A percentile compares a stretch with the other conserved stretches of the same genome.
These are phyloP conservation scores for Drosophila infuscata DNA, from an alignment of 2,888 invertebrate species.

Conservation along the genomic window DNA sequence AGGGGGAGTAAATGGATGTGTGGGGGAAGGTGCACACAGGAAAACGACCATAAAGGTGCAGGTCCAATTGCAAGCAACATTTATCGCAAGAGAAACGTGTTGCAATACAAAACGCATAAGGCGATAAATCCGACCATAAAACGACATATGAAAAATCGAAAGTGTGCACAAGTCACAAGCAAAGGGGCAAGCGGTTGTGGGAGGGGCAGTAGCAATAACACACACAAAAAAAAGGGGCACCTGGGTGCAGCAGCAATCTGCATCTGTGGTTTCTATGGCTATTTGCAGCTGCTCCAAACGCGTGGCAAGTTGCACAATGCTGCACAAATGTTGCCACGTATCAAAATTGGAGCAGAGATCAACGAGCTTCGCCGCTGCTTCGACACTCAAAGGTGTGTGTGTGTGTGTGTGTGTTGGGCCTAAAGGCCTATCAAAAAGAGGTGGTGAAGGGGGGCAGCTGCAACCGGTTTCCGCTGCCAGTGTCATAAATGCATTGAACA, in stretches of 20 bases:
- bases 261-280: constrained; percentile 32
- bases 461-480: constrained; percentile 66
- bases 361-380: constrained; percentile 62
- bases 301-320: constrained; percentile 69
- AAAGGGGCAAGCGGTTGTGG: neutral
- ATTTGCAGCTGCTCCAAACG: constrained; percentile 41
- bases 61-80: constrained; percentile 68
- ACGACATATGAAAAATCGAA: constrained; percentile 71
- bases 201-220: constrained; percentile 15
- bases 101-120: constrained; percentile 51
- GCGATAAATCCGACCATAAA: constrained; percentile 51
- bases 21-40: constrained; percentile 6
- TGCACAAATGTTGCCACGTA: constrained; percentile 32
- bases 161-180: constrained; percentile 53
- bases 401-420: constrained; percentile 13
- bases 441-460: constrained; percentile 35
- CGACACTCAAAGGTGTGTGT: constrained; percentile 27
- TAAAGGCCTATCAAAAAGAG: constrained; percentile 11
- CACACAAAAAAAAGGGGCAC: constrained; percentile 14
- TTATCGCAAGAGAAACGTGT: constrained; percentile 48
- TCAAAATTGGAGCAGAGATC: constrained; percentile 73
- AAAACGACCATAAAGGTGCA: constrained; percentile 65
- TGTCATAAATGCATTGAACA: constrained; percentile 29
- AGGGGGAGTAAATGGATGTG: too few relatives aligned
- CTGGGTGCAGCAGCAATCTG: constrained; percentile 47